Evolutionary conservation across 2,797 vertebrate genomes (phyloP).

Genomic region (Megalops cyprinoides): DNA sequence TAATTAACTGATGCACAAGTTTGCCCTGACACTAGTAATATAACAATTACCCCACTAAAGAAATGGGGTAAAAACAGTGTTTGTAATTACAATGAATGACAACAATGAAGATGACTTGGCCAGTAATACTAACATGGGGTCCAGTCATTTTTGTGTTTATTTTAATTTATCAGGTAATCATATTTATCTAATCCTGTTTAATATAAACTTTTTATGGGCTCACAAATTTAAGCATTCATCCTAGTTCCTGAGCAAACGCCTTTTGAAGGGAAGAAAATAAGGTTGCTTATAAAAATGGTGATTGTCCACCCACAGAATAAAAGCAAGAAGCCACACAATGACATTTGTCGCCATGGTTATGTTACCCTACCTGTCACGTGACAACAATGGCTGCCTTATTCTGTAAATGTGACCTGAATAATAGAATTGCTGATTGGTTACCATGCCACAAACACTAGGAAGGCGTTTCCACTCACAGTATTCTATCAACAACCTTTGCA

Average conservation of each 20-base stretch:
- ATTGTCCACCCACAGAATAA: slow-evolving; percentile 71
- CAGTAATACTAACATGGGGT: no score
- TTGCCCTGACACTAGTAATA: slow-evolving; percentile 40
- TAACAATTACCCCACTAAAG: no score
- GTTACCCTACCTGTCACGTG: slow-evolving; percentile 70
- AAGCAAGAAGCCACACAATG: slow-evolving; percentile 55
- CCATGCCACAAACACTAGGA: not conserved
- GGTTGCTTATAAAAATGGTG: slow-evolving; percentile 66
- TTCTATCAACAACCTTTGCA: not conserved
- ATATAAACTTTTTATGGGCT: not conserved
- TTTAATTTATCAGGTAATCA: not conserved
- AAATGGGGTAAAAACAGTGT: not conserved
- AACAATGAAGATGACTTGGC: not conserved
- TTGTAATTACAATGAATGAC: slow-evolving; percentile 60
- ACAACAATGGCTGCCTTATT: slow-evolving; percentile 58
- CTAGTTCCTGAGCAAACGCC: slow-evolving; percentile 17
- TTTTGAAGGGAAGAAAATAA: slow-evolving; percentile 39
- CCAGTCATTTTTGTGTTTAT: not conserved
- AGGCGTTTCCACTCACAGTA: not conserved
- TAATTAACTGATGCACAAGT: not conserved
- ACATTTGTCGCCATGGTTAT: slow-evolving; percentile 67
- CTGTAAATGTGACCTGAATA: slow-evolving; percentile 50
- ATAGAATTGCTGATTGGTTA: slow-evolving; percentile 16
- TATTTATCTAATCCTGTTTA: not conserved
- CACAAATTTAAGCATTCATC: not conserved